Percentiles rank a stretch among this genome's conserved stretches.
Conservation (phyloP, 2,797 vertebrate genomes). For the Clarias platycephalus region DNA sequence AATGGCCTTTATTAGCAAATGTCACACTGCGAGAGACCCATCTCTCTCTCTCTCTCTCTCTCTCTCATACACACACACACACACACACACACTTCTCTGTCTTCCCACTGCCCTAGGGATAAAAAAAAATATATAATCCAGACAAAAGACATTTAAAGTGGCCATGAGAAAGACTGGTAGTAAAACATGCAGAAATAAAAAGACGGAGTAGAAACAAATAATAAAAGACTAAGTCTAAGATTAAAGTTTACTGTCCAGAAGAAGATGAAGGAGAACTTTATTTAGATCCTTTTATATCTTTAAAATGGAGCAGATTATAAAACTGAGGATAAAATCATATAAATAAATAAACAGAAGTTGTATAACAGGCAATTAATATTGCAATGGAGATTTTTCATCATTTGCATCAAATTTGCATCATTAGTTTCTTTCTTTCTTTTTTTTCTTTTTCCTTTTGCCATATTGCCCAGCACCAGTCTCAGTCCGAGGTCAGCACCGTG, state of each 20-base stretch:
- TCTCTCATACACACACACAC: not conserved
- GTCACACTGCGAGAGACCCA: conserved; percentile 62
- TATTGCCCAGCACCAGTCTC: not conserved
- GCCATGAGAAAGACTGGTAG: not conserved
- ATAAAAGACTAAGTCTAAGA: not conserved
- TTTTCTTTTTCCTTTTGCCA: too few relatives aligned
- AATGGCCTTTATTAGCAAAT: conserved; percentile 70
- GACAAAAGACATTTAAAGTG: conserved; percentile 41
- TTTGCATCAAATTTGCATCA: not conserved
- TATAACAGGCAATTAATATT: not conserved
- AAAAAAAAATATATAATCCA: conserved; percentile 7
- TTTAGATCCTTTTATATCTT: not conserved
- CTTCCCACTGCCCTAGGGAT: conserved; percentile 8
- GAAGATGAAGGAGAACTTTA: not conserved
- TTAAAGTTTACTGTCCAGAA: not conserved
- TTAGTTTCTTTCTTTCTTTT: not conserved
- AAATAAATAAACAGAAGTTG: not conserved
- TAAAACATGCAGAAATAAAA: not conserved
- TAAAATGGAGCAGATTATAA: not conserved
- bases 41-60: conserved; percentile 26
- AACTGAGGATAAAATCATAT: not conserved
- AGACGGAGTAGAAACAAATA: not conserved
- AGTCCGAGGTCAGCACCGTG: not conserved
- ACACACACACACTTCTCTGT: conserved; percentile 18
- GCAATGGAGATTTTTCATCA: not conserved